Base-by-base conservation (phyloP, 2,888 invertebrate genomes). In the Patella ulyssiponensis region DNA sequence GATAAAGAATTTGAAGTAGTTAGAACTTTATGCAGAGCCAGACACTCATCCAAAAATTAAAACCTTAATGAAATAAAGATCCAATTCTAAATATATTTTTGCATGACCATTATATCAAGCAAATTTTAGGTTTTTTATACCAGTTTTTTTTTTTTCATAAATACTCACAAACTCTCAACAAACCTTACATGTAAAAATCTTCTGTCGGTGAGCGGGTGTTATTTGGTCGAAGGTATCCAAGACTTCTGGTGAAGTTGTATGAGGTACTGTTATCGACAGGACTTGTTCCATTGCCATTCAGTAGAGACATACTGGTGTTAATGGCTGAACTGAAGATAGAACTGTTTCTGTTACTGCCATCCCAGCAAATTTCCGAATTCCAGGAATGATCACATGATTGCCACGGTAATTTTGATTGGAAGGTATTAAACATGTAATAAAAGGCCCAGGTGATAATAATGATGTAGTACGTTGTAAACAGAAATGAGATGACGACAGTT, bases 401-500 rank as follows among this genome's bases (percentile, higher is more conserved):
- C 98, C 98, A 98, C 2, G 98, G 97, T 88, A 97, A 95, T 84
- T 95, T 94, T 71, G 95, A 94, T 91, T 95, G 95, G 91, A 86
- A 97, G 52, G 97, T 96, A 80, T 96, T 95, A 92, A 96, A 96
- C 92, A 98, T 95, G 92, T 97, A 98, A 92, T 96, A 97, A 88
- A 97, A 95, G 76, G 96, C 95, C 94, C 98, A 98, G 80, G 96
- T 96, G 92, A 98, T 97, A 92, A 98, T 96, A 85, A 98, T 96
- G 92, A 97, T 97, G 92, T 98, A 98, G 92, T 98, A 98, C 75
- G 97, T 97, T 85, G 97, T 96, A 95, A 98, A 96, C 90, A 97
- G 93, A 93, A 98, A 97, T 84, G 98, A 97, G 92, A 98, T 96
- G 91, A 97, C 95, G 83, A 98, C 97, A 91, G 97, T 97, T 80